Conservation (phyloP, 2,113 vertebrate species). For the Carlito syrichta region DNA sequence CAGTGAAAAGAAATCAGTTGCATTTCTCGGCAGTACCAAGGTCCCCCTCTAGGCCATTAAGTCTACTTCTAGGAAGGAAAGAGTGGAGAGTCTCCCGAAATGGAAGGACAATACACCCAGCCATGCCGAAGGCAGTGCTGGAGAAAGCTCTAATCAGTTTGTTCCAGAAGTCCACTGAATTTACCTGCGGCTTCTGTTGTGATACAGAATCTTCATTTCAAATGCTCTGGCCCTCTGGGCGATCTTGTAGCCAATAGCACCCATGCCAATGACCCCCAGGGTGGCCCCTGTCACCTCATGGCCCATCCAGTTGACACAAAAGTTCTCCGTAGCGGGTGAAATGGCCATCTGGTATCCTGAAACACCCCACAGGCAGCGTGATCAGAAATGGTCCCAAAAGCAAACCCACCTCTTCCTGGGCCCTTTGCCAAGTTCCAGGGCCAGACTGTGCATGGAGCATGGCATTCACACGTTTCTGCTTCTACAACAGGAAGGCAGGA, state of each 20-base stretch:
- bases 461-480: no score
- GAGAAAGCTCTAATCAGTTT: not conserved
- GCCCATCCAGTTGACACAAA: conserved; percentile 77
- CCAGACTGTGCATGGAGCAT: not conserved
- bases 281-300: conserved; percentile 76
- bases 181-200: conserved; percentile 82
- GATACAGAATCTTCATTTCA: conserved; percentile 83
- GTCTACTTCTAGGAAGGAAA: not conserved
- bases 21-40: not conserved
- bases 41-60: not conserved
- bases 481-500: not conserved
- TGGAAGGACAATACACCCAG: not conserved
- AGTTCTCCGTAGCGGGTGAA: conserved; percentile 63
- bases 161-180: no score
- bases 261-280: conserved; percentile 83
- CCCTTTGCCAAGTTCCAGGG: not conserved
- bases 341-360: conserved; percentile 69
- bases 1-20: not conserved
- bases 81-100: not conserved
- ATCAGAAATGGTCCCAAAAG: not conserved
- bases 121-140: not conserved
- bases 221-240: conserved; percentile 82
- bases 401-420: not conserved
- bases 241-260: conserved; percentile 81
- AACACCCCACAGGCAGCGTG: not conserved